Evolutionary conservation across 2,113 vertebrate species (phyloP).

Genomic region (Nipponia nippon): DNA sequence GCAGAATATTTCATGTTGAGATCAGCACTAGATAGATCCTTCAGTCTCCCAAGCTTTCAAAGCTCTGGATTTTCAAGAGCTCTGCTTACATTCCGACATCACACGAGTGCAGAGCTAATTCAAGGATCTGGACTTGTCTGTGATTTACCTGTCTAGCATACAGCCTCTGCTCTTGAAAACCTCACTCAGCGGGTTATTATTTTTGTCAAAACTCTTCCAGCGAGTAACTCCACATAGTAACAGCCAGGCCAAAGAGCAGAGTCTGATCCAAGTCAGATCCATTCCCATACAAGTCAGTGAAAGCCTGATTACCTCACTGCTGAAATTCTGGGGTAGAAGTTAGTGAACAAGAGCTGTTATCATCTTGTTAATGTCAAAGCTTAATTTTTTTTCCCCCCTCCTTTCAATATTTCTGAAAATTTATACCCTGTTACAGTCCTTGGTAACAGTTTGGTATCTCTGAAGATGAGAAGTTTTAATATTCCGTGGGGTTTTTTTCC

Average conservation of each 20-base stretch:
- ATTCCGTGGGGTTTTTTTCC: not conserved
- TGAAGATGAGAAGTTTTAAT: not conserved
- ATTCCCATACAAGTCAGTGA: not conserved
- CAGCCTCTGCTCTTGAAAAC: not conserved
- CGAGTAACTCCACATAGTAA: not conserved
- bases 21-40: not conserved
- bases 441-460: not conserved
- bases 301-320: not conserved
- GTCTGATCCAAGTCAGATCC: not conserved
- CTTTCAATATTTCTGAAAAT: not conserved
- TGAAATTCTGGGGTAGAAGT: not conserved
- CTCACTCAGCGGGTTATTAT: not conserved
- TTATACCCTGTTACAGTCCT: not conserved
- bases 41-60: not conserved
- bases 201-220: not conserved
- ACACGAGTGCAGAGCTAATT: rapidly evolving
- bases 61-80: not conserved
- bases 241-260: not conserved
- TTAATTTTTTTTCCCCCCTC: not conserved
- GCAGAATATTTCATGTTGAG: not conserved
- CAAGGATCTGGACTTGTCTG: not conserved
- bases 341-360: not conserved
- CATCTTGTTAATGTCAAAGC: not conserved
- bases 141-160: not conserved
- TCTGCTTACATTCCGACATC: not conserved